Percentiles rank a stretch among this genome's conserved stretches.
Conservation (phyloP, 2,113 vertebrate species). For the Puma concolor region DNA sequence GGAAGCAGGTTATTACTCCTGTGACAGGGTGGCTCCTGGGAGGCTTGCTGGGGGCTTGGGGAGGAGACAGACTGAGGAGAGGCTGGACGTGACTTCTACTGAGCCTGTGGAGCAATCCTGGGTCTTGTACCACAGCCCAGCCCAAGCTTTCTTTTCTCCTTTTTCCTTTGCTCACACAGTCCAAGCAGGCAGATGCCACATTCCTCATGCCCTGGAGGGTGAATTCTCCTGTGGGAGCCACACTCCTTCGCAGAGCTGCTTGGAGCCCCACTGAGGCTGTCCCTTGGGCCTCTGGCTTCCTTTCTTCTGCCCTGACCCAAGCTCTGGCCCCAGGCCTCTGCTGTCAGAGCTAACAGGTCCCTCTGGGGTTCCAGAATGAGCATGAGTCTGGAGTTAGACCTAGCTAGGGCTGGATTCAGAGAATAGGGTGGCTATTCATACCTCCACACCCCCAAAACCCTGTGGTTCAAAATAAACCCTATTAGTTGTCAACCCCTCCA, state of each 20-base stretch:
- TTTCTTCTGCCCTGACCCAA: no score
- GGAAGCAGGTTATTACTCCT: background rate
- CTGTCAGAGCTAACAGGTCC: background rate
- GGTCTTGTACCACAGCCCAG: background rate
- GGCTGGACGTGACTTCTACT: background rate
- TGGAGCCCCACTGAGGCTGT: background rate
- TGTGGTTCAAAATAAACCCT: background rate
- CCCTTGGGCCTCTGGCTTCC: fast-evolving
- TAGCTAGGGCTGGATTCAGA: background rate
- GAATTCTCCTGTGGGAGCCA: background rate
- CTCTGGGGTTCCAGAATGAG: background rate
- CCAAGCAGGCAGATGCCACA: fast-evolving
- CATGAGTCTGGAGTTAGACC: background rate
- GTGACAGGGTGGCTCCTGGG: background rate
- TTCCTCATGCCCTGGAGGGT: no score
- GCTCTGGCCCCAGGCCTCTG: fast-evolving
- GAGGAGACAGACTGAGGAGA: background rate
- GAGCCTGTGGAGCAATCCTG: background rate
- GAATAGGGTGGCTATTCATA: no score
- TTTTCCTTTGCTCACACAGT: background rate
- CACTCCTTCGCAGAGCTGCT: background rate
- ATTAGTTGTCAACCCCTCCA: background rate
- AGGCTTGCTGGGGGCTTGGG: background rate
- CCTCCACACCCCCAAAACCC: fast-evolving
- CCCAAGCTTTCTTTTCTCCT: background rate